phyloP scores from a whole-genome alignment of 2,888 invertebrate species.

The Pediacus dermestoides region DNA sequence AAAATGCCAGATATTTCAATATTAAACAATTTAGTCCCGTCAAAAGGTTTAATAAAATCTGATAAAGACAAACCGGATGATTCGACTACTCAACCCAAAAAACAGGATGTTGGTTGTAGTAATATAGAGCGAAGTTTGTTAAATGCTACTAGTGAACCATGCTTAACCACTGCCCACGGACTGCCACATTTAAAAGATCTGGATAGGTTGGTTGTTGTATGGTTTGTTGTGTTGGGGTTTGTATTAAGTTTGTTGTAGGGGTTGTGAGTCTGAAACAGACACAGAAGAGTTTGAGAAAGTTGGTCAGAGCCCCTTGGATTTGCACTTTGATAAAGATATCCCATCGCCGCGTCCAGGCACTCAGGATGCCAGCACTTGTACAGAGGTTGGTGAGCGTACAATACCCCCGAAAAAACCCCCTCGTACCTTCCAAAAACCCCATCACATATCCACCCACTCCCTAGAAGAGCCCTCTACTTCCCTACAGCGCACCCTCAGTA shows the following conservation, averaged over 20 bases:
- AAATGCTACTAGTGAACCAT: conserved; percentile 44
- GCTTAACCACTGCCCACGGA: conserved; percentile 37
- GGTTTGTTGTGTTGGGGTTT: background rate
- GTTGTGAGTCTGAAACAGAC: conserved; percentile 77
- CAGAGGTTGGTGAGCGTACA: conserved; percentile 54
- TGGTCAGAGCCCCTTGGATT: conserved; percentile 57
- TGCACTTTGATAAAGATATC: conserved; percentile 48
- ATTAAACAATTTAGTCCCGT: conserved; percentile 66
- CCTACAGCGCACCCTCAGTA: conserved; percentile 45
- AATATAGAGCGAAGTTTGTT: conserved; percentile 46
- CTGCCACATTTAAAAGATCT: conserved; percentile 46
- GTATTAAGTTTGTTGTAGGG: conserved; percentile 51
- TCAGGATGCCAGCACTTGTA: conserved; percentile 55
- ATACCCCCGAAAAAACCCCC: conserved; percentile 51
- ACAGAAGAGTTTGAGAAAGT: conserved; percentile 81
- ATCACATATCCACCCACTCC: conserved; percentile 18
- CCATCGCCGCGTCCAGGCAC: conserved; percentile 52
- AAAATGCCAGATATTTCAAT: conserved; percentile 66
- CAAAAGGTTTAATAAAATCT: conserved; percentile 31
- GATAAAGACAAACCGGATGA: conserved; percentile 46
- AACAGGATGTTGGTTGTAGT: conserved; percentile 46
- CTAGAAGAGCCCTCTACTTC: conserved; percentile 22
- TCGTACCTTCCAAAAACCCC: conserved; percentile 43
- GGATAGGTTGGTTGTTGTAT: conserved; percentile 41
- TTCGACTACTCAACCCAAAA: no score